Percentiles rank a stretch among this genome's conserved stretches.
Evolutionary conservation across 92 coral and sea anemone genomes (phyloP).

Genomic region (Desmophyllum pertusum): DNA sequence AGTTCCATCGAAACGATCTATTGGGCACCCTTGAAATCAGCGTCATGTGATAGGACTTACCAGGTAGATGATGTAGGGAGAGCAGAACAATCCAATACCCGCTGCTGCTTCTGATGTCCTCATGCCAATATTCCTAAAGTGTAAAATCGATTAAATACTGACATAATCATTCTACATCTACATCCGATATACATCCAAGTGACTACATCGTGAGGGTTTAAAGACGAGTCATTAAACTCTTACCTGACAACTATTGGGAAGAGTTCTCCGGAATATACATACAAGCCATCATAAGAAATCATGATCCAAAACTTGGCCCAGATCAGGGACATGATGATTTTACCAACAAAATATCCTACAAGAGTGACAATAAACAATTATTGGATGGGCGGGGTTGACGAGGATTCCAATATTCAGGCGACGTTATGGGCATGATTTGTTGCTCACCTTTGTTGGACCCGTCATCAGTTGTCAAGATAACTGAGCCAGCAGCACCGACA

Average conservation of each 20-base stretch:
- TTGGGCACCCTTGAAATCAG: too few species aligned
- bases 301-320: conserved; percentile 62
- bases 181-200: too few species aligned
- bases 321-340: conserved; percentile 41
- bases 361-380: neutral
- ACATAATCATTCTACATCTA: too few species aligned
- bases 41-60: too few species aligned
- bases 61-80: neutral
- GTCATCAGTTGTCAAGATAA: neutral
- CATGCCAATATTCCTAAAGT: neutral
- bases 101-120: neutral
- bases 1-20: too few species aligned
- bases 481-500: conserved; percentile 16
- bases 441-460: neutral
- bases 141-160: neutral
- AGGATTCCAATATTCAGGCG: too few species aligned
- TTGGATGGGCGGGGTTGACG: too few species aligned
- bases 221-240: too few species aligned
- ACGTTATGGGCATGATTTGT: neutral
- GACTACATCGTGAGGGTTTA: too few species aligned
- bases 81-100: neutral
- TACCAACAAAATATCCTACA: conserved; percentile 45
- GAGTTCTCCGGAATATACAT: conserved; percentile 49
- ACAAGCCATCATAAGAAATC: conserved; percentile 50
- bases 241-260: conserved; percentile 62